Evolutionary conservation across 2,888 invertebrate genomes (phyloP), one percentile per base, ranked within the genome.

Genomic region (Apamea sordens): DNA sequence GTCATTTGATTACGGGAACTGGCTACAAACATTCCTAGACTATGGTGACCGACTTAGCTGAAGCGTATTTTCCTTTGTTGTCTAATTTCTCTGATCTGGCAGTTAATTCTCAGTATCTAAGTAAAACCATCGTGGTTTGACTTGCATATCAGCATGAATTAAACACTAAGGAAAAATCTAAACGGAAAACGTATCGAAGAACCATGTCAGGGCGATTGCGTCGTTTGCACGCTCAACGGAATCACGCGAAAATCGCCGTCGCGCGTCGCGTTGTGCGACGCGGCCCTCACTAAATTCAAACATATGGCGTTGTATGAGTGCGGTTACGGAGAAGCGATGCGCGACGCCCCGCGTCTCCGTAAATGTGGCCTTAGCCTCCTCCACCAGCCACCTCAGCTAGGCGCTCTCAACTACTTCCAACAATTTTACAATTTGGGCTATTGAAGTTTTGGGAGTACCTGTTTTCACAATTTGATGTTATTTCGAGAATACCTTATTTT

Each of bases 71-170:
- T 63, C 24, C 8, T 28, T 74, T 63, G 2, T 65, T 56, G 6
- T 63, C 56, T 36, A 59, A n/a, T 67, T 56, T 28, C 7, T 61
- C 2, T 56, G n/a, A 11, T 3, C 15, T 41, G 32, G 13, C n/a
- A 71, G 28, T 65, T 75, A 73, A 50, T 53, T 82, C 59, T 13
- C 13, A 13, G 18, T 64, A 79, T 71, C 7, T 28, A 63, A 64
- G 32, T 65, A 65, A 56, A 77, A 32, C 2, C 3, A 32, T 21
- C 1, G 4, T 36, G 28, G 2, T 32, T 65, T n/a, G 15, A n/a
- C 21, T 59, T 36, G n/a, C 44, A 47, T 59, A 15, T 32, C 50
- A 15, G 13, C 69, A 50, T 8, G 15, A 50, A 32, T 13, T 70
- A 53, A 53, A 73, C 1, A 8, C 32, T 70, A 24, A 10, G 47